Conservation (phyloP, 1,140 invertebrate species). For the Mesaphorura yosii region DNA sequence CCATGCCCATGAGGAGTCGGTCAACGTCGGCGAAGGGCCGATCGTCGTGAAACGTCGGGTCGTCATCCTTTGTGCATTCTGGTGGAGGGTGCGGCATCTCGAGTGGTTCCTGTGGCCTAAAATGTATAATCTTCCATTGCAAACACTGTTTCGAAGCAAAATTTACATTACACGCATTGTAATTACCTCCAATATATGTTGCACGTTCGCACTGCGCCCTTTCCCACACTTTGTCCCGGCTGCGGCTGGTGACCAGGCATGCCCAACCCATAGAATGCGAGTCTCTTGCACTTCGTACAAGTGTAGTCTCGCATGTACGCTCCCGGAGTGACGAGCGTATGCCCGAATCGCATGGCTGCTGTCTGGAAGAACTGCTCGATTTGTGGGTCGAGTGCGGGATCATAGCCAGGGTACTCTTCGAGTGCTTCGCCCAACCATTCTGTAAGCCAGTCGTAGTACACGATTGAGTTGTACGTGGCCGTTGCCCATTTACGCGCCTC, state of each 20-base stretch:
- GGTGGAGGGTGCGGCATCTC: conserved; percentile 1
- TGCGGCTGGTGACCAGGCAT: neutral
- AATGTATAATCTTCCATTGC: neutral
- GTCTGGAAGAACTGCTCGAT: conserved; percentile 57
- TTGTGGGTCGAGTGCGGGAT: conserved; percentile 50
- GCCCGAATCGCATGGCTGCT: conserved; percentile 55
- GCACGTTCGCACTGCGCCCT: conserved; percentile 46
- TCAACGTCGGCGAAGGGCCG: conserved; percentile 41
- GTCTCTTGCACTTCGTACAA: conserved; percentile 11
- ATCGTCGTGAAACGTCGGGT: neutral
- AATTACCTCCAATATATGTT: conserved; percentile 54
- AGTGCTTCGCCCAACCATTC: conserved; percentile 36
- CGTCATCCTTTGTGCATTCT: neutral
- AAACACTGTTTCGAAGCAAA: neutral
- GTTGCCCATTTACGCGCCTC: conserved; percentile 49
- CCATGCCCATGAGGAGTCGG: conserved; percentile 48
- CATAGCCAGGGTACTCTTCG: conserved; percentile 40
- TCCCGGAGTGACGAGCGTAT: conserved; percentile 44
- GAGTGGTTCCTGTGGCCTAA: conserved; percentile 26
- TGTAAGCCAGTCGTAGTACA: conserved; percentile 45
- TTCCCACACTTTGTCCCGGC: conserved; percentile 24
- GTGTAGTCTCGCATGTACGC: conserved; percentile 33
- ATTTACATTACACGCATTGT: conserved; percentile 37
- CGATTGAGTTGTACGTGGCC: conserved; percentile 43
- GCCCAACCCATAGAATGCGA: conserved; percentile 12